These are phyloP conservation scores for Cyprinodon variegatus DNA, from an alignment of 2,113 vertebrate genomes.

Conservation along the genomic window DNA sequence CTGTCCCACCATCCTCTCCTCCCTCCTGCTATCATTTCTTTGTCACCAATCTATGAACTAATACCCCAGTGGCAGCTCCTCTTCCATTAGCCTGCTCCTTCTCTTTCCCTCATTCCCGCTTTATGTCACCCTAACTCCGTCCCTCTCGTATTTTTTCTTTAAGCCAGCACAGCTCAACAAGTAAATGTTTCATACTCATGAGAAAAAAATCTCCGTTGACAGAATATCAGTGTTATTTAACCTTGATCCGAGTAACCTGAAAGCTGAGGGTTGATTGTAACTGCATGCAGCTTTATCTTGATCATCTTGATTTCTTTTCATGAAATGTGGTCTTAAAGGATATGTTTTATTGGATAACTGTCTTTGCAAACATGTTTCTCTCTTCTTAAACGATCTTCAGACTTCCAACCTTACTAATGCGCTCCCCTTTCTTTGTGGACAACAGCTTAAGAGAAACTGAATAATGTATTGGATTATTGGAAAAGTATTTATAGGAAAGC, in stretches of 20 bases:
- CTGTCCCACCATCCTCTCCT: slow-evolving; percentile 60
- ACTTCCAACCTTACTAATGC: slow-evolving; percentile 31
- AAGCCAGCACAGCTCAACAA: background rate
- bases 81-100: slow-evolving; percentile 76
- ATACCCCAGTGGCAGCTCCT: slow-evolving; percentile 77
- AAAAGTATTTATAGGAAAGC: slow-evolving; percentile 79
- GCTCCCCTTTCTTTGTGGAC: slow-evolving; percentile 7
- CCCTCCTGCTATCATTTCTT: slow-evolving; percentile 70
- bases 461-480: slow-evolving; percentile 79
- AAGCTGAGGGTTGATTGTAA: slow-evolving; percentile 19
- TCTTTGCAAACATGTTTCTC: slow-evolving; percentile 26
- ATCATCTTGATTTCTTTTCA: slow-evolving; percentile 14
- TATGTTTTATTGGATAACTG: slow-evolving; percentile 28
- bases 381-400: slow-evolving; percentile 50
- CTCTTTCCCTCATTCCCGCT: slow-evolving; percentile 29
- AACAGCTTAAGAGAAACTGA: slow-evolving; percentile 58
- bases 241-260: background rate
- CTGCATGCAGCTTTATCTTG: background rate
- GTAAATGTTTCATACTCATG: slow-evolving; percentile 15
- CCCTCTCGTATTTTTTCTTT: slow-evolving; percentile 43
- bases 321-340: slow-evolving; percentile 14
- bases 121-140: slow-evolving; percentile 58
- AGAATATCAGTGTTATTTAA: slow-evolving; percentile 5
- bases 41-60: slow-evolving; percentile 77
- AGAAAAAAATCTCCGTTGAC: slow-evolving; percentile 15